Base-by-base conservation (phyloP, 1,140 invertebrate species). In the Aphis gossypii region DNA sequence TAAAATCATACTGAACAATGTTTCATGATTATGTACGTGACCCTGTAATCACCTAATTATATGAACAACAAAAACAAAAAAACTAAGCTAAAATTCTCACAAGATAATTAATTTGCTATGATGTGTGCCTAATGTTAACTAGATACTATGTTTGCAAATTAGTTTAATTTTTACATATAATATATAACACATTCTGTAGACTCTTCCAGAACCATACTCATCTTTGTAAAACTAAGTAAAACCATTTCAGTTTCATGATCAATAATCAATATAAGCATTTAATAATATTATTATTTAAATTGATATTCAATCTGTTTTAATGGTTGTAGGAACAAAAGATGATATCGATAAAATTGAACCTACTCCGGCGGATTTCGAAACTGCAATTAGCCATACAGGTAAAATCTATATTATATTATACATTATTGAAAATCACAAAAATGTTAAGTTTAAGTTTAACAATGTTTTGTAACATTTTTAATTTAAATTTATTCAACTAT, bases 331-430 rank as follows among this genome's bases (percentile, higher is more conserved):
- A 41, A 89, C 35, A 56, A 35, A 76, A n/a, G 60, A 76, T 76
- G 60, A 89, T 89, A 23, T 89, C 35, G 35, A 89, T 20, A 89
- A 54, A 35, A 56, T 23, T 41, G 87, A 89, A 1, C 23, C 87
- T 23, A 56, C 54, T 23, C 48, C 87, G 4, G 48, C 35, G 3
- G 87, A 89, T 89, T 89, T 89, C 38, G 87, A 89, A 54, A 56
- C 46, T 38, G 87, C 87, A 21, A 89, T 89, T 25, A 56, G 48
- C 23, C 51, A 89, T 56, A 89, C 87, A 56, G 87, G 87, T 89
- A 48, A 87, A 21, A 84, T 84, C 7, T 41, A 25, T 83, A 83
- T 83, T 38, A 23, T 21, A 41, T 20, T 41, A 41, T 38, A 41
- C 7, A 41, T 21, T 8, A 83, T 2, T 41, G 2, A 83, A 83